Evolutionary conservation across 1,140 invertebrate genomes (phyloP).

Genomic region (Drosophila nigrodunni): DNA sequence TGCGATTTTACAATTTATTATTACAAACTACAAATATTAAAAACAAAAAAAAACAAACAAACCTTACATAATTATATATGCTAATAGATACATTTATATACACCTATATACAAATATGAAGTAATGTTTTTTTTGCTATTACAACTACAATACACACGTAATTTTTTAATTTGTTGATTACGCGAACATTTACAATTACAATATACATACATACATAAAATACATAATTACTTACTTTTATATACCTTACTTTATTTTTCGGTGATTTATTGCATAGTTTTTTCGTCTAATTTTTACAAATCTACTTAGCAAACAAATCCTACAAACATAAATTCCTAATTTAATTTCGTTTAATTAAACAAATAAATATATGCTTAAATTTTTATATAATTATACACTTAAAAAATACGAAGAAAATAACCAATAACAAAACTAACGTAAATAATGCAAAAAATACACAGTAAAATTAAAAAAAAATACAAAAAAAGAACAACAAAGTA

Average conservation of each 20-base stretch:
- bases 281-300: slow-evolving; percentile 71
- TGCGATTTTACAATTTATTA: slow-evolving; percentile 82
- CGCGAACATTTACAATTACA: slow-evolving; percentile 59
- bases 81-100: slow-evolving; percentile 80
- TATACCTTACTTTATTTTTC: slow-evolving; percentile 78
- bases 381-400: slow-evolving; percentile 77
- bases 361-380: slow-evolving; percentile 75
- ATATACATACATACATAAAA: slow-evolving; percentile 55
- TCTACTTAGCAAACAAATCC: slow-evolving; percentile 70
- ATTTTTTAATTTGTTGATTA: slow-evolving; percentile 81
- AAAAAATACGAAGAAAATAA: slow-evolving; percentile 62
- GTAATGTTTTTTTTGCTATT: slow-evolving; percentile 70
- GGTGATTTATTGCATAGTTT: slow-evolving; percentile 82
- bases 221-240: slow-evolving; percentile 58
- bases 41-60: slow-evolving; percentile 43
- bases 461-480: slow-evolving; percentile 34
- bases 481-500: slow-evolving; percentile 63
- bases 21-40: slow-evolving; percentile 58
- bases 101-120: slow-evolving; percentile 72
- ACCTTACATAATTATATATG: slow-evolving; percentile 65
- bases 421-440: slow-evolving; percentile 59
- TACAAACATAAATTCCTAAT: slow-evolving; percentile 80
- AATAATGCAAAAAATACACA: slow-evolving; percentile 55
- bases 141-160: slow-evolving; percentile 69
- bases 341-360: slow-evolving; percentile 81